Percentiles rank a stretch among this genome's conserved stretches.
phyloP scores from a whole-genome alignment of 2,888 invertebrate species.

The Rosalia funebris region DNA sequence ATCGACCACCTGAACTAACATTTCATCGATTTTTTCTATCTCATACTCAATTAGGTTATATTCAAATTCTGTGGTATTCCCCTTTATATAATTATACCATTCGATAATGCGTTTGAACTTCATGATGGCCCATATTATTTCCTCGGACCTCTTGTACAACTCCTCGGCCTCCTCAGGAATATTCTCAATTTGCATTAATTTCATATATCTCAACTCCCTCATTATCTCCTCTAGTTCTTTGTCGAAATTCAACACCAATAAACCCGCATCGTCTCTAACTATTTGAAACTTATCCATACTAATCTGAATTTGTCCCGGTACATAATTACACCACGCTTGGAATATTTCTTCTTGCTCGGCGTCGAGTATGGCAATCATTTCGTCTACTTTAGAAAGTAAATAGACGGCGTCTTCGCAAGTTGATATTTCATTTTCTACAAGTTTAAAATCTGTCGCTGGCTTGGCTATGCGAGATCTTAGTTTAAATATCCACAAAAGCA shows the following conservation, averaged over 20 bases:
- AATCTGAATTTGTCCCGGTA: constrained; percentile 72
- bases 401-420: constrained; percentile 69
- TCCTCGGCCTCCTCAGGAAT: constrained; percentile 71
- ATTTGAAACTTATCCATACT: constrained; percentile 73
- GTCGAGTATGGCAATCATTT: constrained; percentile 74
- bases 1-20: constrained; percentile 75
- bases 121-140: constrained; percentile 66
- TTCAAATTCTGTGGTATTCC: constrained; percentile 80
- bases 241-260: constrained; percentile 74
- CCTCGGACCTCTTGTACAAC: constrained; percentile 76
- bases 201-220: constrained; percentile 80
- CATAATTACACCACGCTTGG: constrained; percentile 74
- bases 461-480: constrained; percentile 69
- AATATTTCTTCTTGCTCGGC: constrained; percentile 72
- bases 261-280: constrained; percentile 65
- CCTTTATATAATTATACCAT: constrained; percentile 86
- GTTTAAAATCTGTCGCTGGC: constrained; percentile 71
- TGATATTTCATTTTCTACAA: constrained; percentile 73
- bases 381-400: constrained; percentile 71
- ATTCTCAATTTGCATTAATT: constrained; percentile 69
- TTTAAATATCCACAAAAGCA: constrained; percentile 75
- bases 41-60: constrained; percentile 80
- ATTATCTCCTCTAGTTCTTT: constrained; percentile 75
- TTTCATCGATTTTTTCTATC: constrained; percentile 76
- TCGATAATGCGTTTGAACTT: constrained; percentile 70